Conservation (phyloP, 2,888 invertebrate species). For the Heliconius hortense region DNA sequence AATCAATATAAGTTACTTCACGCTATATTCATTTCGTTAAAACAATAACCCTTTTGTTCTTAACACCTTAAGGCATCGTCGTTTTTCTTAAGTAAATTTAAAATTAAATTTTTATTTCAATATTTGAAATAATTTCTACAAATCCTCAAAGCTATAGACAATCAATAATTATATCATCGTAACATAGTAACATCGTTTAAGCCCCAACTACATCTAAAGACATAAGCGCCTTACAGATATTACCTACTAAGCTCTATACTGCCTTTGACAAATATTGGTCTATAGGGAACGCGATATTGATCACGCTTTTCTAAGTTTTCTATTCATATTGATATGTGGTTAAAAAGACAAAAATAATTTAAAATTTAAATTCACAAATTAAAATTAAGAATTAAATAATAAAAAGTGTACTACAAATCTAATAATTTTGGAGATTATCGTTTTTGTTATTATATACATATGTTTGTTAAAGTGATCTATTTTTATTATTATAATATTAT, state of each 20-base stretch:
- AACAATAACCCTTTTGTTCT: neutral
- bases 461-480: too few species aligned
- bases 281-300: conserved; percentile 59
- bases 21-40: neutral
- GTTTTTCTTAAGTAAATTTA: neutral
- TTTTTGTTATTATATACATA: too few species aligned
- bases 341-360: neutral
- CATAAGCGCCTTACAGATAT: conserved; percentile 39
- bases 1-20: neutral
- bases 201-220: conserved; percentile 24
- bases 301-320: conserved; percentile 31
- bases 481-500: too few species aligned
- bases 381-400: too few species aligned
- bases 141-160: conserved; percentile 3
- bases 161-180: conserved; percentile 19
- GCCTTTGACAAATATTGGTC: conserved; percentile 71
- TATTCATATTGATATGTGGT: conserved; percentile 23
- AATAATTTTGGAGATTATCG: too few species aligned
- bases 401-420: too few species aligned
- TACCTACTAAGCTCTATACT: conserved; percentile 31
- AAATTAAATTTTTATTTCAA: neutral
- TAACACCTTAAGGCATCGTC: neutral
- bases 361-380: too few species aligned
- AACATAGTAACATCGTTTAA: conserved; percentile 15
- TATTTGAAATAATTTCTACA: neutral